Evolutionary conservation across 2,888 invertebrate genomes (phyloP).

Genomic region (Melitaea athalia): DNA sequence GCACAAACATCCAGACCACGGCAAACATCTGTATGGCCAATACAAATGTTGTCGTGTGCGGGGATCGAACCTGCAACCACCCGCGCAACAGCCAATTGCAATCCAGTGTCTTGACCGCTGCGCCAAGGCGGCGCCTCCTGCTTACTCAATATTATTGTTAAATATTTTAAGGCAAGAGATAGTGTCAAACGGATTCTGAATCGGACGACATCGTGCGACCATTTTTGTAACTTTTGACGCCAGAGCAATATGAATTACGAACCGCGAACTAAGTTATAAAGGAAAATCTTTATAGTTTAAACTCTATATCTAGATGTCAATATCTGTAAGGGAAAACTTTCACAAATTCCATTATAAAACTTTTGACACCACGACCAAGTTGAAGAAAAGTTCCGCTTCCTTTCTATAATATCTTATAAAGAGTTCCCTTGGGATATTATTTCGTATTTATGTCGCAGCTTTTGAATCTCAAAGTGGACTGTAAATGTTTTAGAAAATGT

Average conservation of each 20-base stretch:
- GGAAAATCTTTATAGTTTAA: conserved; percentile 27
- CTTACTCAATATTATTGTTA: no score
- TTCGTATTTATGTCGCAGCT: conserved; percentile 34
- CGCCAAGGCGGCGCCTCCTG: no score
- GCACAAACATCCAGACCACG: no score
- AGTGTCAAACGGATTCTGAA: neutral
- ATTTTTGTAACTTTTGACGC: conserved; percentile 11
- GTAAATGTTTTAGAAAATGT: conserved; percentile 17
- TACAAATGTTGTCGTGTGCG: no score
- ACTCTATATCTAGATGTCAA: conserved; percentile 29
- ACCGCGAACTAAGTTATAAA: conserved; percentile 17
- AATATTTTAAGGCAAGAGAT: no score
- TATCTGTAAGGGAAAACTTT: conserved; percentile 21
- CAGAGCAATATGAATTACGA: conserved; percentile 22
- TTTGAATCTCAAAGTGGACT: conserved; percentile 32
- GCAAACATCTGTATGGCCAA: no score
- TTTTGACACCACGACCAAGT: conserved; percentile 50
- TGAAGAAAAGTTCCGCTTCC: conserved; percentile 43
- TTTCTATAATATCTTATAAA: conserved; percentile 39
- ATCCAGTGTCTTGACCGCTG: no score
- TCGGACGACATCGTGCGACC: conserved; percentile 1
- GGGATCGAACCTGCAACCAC: no score
- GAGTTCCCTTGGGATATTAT: conserved; percentile 32
- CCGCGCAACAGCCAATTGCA: no score
- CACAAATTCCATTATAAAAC: conserved; percentile 54